Evolutionary conservation across 2,797 vertebrate genomes (phyloP), one percentile per base, ranked within the genome.

Genomic region (Percopsis omiscomaycus): DNA sequence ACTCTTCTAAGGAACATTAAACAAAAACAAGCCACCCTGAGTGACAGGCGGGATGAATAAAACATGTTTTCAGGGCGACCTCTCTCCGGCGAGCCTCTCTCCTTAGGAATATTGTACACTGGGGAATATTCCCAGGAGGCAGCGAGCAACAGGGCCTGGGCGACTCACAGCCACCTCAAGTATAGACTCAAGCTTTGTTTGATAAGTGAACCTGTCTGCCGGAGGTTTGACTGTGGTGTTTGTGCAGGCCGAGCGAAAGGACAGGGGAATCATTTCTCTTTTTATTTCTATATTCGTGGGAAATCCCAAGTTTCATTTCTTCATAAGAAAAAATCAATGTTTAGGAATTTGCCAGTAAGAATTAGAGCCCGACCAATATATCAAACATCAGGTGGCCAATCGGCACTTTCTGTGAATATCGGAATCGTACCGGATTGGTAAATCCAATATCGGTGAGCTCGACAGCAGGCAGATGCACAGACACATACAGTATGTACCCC

Each of bases 11-110:
- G 80, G 82, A 85, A 83, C 73, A 77, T 49, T 80, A 82, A 74
- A 74, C 32, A 52, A 84, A 85, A 85, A 84, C 73, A 82, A 83
- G 74, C 67, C 78, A 78, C 64, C 51, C 61, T 55, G 12, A 80
- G 69, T 79, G 85, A 83, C 71, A 82, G 66, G 58, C 51, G 12
- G 59, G 65, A 86, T 85, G 85, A 86, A 87, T 88, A 83, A 86
- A 88, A 84, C 75, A 86, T 80, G 66, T 29, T 75, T 69, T 69
- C 66, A 49, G 48, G 78, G 64, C 60, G 71, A 83, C 72, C 77
- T 67, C 54, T 79, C 77, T 73, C 66, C 63, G 71, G 60, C 45
- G 49, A 80, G 74, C 53, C 55, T 55, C 62, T 51, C 63, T 71
- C 59, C 72, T 78, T 62, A 68, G 64, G 73, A 74, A 79, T 78